Conservation (phyloP, 2,797 vertebrate species). For the Rhinophrynus dorsalis region DNA sequence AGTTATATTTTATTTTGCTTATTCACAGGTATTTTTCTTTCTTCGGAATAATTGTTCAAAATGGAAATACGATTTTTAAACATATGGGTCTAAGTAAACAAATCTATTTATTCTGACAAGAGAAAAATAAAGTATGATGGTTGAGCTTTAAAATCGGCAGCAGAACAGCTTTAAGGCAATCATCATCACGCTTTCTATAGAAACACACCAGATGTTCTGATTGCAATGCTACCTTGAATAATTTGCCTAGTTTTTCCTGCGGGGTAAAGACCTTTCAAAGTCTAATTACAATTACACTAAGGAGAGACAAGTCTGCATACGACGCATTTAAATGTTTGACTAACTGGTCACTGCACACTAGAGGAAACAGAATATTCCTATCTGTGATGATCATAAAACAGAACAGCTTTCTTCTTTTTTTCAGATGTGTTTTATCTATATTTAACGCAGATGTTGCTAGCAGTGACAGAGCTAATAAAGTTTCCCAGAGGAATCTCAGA, state of each 20-base stretch:
- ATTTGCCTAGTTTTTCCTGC: constrained; percentile 53
- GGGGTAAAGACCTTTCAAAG: constrained; percentile 57
- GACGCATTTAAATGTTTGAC: constrained; percentile 36
- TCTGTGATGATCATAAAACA: background rate
- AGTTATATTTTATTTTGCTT: background rate
- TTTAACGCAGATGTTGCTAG: constrained; percentile 22
- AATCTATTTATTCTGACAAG: constrained; percentile 51
- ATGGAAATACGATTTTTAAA: constrained; percentile 41
- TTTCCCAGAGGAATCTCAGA: constrained; percentile 15
- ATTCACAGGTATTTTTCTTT: constrained; percentile 1
- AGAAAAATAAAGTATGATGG: constrained; percentile 49
- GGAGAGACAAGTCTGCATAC: constrained; percentile 12
- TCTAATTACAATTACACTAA: constrained; percentile 50
- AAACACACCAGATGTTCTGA: constrained; percentile 67
- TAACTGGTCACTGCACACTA: constrained; percentile 34
- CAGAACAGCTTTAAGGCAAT: constrained; percentile 58
- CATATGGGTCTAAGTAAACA: constrained; percentile 49
- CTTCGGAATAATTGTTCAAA: constrained; percentile 26
- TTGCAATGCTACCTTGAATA: constrained; percentile 56
- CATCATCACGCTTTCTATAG: constrained; percentile 53
- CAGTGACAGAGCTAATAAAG: constrained; percentile 38
- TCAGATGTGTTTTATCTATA: constrained; percentile 33
- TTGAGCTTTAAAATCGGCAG: constrained; percentile 47
- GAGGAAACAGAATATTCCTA: background rate
- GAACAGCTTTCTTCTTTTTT: background rate